Evolutionary conservation across 2,113 vertebrate genomes (phyloP), one percentile per base, ranked within the genome.

Genomic region (Melanostigma gelatinosum): DNA sequence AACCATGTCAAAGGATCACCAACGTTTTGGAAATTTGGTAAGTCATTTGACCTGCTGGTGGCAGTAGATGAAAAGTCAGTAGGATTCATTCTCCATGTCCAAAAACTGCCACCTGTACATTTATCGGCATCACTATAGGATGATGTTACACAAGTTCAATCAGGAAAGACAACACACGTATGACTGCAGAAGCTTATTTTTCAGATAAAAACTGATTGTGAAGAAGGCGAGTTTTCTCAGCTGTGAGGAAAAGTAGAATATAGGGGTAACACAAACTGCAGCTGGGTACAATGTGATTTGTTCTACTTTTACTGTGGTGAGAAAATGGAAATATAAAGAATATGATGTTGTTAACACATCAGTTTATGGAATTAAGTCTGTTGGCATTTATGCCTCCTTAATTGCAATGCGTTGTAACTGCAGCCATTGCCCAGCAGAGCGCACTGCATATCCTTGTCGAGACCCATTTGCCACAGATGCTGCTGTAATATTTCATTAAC

Each of bases 361-460:
- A 52, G 6, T 18, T 6, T 29, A 20, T 22, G 2, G 7, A 62
- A 22, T 16, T 4, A 20, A 6, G 15, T 27, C 7, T 44, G 11
- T 32, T 11, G 40, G 4, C 34, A 11, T 27, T 42, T 18, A 12
- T 29, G 12, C 22, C 32, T 52, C 22, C 12, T 40, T 4, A 5
- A 68, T 22, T 60, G 42, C n/a, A 55, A 8, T 9, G 20, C 40
- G 12, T 66, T 87, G 85, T 75, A 78, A 40, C 0, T 71, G 2
- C 27, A 67, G 18, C 4, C 5, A 13, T 48, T 60, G 0, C 10
- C 76, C 88, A 72, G 10, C 38, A 80, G 88, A 72, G 70, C 60
- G 2, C 61, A 38, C 46, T 71, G 67, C 12, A 63, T 8, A 48
- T 60, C 10, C 7, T 52, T 36, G 55, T 36, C 9, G 58, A 27